Evolutionary conservation across 2,113 vertebrate genomes (phyloP).

Genomic region (Anarrhichthys ocellatus): DNA sequence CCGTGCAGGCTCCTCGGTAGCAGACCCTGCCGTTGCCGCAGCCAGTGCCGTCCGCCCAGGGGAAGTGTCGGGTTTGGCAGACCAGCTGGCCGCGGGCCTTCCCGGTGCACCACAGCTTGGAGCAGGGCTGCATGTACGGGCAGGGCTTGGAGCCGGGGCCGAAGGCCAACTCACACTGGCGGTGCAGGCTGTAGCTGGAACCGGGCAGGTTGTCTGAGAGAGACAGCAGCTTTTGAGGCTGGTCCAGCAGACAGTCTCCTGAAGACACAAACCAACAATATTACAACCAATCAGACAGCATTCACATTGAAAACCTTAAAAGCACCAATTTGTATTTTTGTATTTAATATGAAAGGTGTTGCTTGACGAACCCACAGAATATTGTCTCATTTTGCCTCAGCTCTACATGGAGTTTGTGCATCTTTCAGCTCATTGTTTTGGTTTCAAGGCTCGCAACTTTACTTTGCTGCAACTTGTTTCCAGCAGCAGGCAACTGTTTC

Average conservation of each 20-base stretch:
- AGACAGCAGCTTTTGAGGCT: constrained; percentile 89
- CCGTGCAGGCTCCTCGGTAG: constrained; percentile 87
- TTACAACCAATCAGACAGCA: not conserved
- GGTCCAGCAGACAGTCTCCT: constrained; percentile 95
- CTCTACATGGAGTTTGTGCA: not conserved
- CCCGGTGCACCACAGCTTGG: constrained; percentile 96
- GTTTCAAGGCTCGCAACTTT: not conserved
- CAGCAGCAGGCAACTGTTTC: not conserved
- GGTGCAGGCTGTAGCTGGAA: constrained; percentile 89
- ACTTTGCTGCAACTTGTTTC: not conserved
- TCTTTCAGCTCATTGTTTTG: not conserved
- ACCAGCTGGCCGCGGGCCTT: constrained; percentile 93
- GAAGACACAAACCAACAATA: constrained; percentile 29
- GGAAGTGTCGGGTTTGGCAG: constrained; percentile 97
- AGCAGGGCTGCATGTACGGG: constrained; percentile 95
- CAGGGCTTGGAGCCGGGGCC: constrained; percentile 93
- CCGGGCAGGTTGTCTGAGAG: constrained; percentile 90
- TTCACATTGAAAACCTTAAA: not conserved
- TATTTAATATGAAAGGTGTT: not conserved
- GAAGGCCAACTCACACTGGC: constrained; percentile 95
- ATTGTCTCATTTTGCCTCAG: not conserved
- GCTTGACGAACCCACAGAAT: not conserved
- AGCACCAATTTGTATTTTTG: not conserved
- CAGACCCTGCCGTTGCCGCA: constrained; percentile 90
- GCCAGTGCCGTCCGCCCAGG: constrained; percentile 95